Evolutionary conservation across 2,797 vertebrate genomes (phyloP).

Genomic region (Salmo trutta): DNA sequence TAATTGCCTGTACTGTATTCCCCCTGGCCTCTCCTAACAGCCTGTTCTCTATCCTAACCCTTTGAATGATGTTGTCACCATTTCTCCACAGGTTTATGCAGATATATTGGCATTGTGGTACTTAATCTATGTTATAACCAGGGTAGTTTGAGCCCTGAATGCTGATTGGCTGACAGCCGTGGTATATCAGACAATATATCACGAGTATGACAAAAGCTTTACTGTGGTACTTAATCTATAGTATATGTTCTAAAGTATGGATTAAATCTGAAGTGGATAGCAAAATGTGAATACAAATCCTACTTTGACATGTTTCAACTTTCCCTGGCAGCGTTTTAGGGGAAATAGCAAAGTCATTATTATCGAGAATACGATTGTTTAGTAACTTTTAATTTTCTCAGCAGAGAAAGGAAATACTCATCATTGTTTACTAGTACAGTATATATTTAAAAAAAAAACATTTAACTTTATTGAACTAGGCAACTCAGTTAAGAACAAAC

Average conservation of each 20-base stretch:
- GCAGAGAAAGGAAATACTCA: slow-evolving; percentile 3
- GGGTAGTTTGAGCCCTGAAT: slow-evolving; percentile 35
- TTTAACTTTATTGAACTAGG: too few species aligned
- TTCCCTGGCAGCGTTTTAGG: not conserved
- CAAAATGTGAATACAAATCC: not conserved
- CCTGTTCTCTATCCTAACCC: slow-evolving; percentile 35
- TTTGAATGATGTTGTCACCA: slow-evolving; percentile 51
- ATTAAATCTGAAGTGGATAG: not conserved
- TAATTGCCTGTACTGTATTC: slow-evolving; percentile 45
- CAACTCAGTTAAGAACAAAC: too few species aligned
- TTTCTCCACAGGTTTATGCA: slow-evolving; percentile 33
- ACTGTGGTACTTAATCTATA: not conserved
- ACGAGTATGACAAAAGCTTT: too few species aligned
- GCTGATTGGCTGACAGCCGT: slow-evolving; percentile 17
- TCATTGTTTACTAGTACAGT: not conserved
- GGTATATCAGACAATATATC: too few species aligned
- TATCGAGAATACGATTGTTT: not conserved
- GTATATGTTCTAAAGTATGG: not conserved
- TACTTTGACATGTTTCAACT: not conserved
- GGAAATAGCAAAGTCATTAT: not conserved
- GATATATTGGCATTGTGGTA: slow-evolving; percentile 40
- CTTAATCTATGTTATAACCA: slow-evolving; percentile 42
- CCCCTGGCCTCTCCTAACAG: slow-evolving; percentile 24
- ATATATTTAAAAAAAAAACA: not conserved
- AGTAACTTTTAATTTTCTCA: not conserved